Evolutionary conservation across 2,113 vertebrate genomes (phyloP).

Genomic region (Geococcyx californianus): DNA sequence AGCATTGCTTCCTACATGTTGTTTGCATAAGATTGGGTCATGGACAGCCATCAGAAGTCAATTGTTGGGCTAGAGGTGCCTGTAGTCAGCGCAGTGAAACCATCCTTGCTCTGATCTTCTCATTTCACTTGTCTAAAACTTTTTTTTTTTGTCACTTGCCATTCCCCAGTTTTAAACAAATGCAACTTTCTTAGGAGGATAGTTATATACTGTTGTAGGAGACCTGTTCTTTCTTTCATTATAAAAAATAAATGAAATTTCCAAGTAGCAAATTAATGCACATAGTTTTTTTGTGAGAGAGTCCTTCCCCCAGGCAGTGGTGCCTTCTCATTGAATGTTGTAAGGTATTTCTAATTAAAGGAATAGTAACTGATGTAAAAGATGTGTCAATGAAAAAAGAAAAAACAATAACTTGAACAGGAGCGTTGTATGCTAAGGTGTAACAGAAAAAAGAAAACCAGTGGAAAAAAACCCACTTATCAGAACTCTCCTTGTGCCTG

Average conservation of each 20-base stretch:
- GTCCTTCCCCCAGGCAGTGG: background rate
- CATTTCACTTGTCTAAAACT: background rate
- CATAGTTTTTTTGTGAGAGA: background rate
- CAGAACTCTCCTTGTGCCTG: background rate
- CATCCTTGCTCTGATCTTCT: background rate
- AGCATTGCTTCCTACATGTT: background rate
- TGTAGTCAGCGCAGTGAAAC: background rate
- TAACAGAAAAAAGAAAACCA: background rate
- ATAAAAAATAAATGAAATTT: background rate
- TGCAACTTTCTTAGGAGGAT: background rate
- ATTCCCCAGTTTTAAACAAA: background rate
- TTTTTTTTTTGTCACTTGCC: background rate
- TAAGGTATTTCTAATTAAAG: background rate
- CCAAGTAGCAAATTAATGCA: background rate
- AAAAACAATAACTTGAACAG: background rate
- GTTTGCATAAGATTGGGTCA: fast-evolving
- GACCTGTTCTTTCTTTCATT: background rate
- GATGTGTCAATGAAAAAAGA: background rate
- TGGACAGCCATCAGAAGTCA: background rate
- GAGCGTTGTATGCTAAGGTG: background rate
- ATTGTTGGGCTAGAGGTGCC: background rate
- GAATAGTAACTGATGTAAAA: background rate
- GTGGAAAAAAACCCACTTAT: background rate
- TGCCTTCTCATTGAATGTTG: background rate
- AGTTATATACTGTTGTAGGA: background rate